These are phyloP conservation scores for Octodonta nipae DNA, from an alignment of 2,888 invertebrate genomes.

Conservation along the genomic window DNA sequence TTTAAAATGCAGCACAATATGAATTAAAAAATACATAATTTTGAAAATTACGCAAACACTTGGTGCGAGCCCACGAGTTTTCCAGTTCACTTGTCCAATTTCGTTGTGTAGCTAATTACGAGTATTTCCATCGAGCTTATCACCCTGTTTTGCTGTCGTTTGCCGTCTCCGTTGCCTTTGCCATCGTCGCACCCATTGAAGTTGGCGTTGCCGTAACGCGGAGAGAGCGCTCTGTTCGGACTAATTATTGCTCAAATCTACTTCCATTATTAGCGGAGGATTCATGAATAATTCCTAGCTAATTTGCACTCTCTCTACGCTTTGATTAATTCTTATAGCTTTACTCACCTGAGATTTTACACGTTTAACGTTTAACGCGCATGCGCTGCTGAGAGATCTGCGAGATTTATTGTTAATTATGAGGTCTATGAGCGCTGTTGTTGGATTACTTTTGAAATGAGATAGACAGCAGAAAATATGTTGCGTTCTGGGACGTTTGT, in stretches of 20 bases:
- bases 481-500: too few relatives aligned
- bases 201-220: too few relatives aligned
- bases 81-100: constrained; percentile 4
- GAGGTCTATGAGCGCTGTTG: too few relatives aligned
- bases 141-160: constrained; percentile 6
- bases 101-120: constrained; percentile 5
- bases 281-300: constrained; percentile 21
- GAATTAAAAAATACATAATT: too few relatives aligned
- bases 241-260: constrained; percentile 23
- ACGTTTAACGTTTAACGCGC: too few relatives aligned
- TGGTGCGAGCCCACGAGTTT: not conserved
- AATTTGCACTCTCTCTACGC: constrained; percentile 16
- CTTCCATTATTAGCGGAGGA: constrained; percentile 19
- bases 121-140: too few relatives aligned
- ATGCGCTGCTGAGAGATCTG: too few relatives aligned
- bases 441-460: too few relatives aligned
- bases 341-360: constrained; percentile 14
- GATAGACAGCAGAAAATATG: too few relatives aligned
- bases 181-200: constrained; percentile 11
- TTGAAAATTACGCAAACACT: too few relatives aligned
- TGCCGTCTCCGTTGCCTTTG: not conserved
- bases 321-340: constrained; percentile 21
- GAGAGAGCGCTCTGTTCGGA: constrained; percentile 22
- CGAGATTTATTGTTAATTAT: too few relatives aligned
- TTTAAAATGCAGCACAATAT: too few relatives aligned